phyloP scores from a whole-genome alignment of 2,113 vertebrate genomes.

The Cyprinodon tularosa region DNA sequence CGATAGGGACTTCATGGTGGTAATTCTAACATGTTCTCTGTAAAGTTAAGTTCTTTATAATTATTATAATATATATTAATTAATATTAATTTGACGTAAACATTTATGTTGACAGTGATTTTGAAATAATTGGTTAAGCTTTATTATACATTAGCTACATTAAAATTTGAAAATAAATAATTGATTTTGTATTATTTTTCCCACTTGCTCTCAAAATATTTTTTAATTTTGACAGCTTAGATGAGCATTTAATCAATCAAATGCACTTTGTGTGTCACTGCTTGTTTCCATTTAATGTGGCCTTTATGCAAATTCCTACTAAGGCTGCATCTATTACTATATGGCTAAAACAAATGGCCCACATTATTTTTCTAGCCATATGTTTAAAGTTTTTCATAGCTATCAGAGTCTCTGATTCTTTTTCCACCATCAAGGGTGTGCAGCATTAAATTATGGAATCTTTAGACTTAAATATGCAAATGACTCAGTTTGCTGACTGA shows the following conservation, averaged over 20 bases:
- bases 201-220: no score
- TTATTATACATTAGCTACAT: slow-evolving; percentile 24
- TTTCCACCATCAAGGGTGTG: slow-evolving; percentile 55
- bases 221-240: background rate
- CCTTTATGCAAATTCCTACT: slow-evolving; percentile 25
- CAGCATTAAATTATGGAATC: slow-evolving; percentile 28
- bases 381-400: background rate
- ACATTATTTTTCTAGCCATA: background rate
- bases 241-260: background rate
- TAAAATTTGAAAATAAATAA: background rate
- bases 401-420: no score
- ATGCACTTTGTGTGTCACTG: slow-evolving; percentile 33
- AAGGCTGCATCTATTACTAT: slow-evolving; percentile 8
- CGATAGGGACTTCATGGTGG: no score
- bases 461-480: slow-evolving; percentile 52
- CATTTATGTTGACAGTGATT: no score
- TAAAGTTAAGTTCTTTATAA: no score
- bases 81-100: no score
- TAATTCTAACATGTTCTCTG: no score
- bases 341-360: slow-evolving; percentile 31
- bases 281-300: slow-evolving; percentile 42
- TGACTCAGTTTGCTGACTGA: slow-evolving; percentile 38
- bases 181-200: background rate
- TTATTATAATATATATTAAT: no score
- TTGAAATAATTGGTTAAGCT: no score